Base-by-base conservation (phyloP, 2,113 vertebrate genomes). In the Tautogolabrus adspersus region DNA sequence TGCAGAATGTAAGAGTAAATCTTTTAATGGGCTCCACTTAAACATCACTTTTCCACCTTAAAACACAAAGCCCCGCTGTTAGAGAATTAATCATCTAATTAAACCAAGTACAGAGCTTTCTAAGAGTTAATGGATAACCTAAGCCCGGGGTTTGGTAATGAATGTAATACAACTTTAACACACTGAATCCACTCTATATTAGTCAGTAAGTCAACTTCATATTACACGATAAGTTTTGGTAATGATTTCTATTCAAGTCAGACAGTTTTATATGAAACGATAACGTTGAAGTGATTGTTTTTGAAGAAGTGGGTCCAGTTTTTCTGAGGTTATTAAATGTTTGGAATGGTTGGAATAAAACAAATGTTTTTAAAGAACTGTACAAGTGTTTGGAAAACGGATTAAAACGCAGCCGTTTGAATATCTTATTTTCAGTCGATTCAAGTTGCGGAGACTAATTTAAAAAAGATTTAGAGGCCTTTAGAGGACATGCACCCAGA, bases 181-280 rank as follows among this genome's bases (percentile, higher is more conserved):
- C 72, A 16, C 8, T 9, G 56, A 59, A 73, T 60, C 21, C 23
- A 1, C 44, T 70, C 42, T 9, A 13, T 47, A 44, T 71, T 34
- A 66, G 46, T 57, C 66, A 66, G 42, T 34, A 26, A 15, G 44
- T 68, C 64, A 57, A 5, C 57, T 70, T 79, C 44, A 76, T 26
- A 84, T 70, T 77, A 76, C 77, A 85, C 67, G 23, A 79, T 78
- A 76, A 60, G 22, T 56, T 57, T 64, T 3, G 6, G 8, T 66
- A 44, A 81, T 59, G 16, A 66, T 62, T 89, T 72, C 22, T 52
- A 64, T 83, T 81, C 15, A 34, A 64, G 23, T 74, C 63, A 8
- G 30, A 18, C 55, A 42, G 66, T 58, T 62, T 73, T 75, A 72
- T 68, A 68, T 71, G 70, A 74, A 79, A 75, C 66, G 30, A 84